Evolutionary conservation across 2,888 invertebrate genomes (phyloP), one percentile per base, ranked within the genome.

Genomic region (Microctonus hyperodae): DNA sequence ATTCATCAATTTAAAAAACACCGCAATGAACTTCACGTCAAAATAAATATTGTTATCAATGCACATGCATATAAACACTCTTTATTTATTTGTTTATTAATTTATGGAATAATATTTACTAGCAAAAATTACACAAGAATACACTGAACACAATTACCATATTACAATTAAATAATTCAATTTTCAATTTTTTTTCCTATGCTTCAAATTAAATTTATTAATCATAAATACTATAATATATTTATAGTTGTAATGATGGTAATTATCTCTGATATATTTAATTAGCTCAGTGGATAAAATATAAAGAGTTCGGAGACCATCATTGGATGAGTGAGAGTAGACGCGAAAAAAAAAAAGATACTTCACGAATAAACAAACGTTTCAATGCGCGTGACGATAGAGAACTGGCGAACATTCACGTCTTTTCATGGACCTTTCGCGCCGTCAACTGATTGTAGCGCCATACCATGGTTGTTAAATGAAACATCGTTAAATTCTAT

Each of bases 341-440:
- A 44, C 44, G 44, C 7, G 44, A 20, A n/a, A n/a, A n/a, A 37
- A 40, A 33, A 9, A 35, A 37, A 16, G n/a, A 35, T 20, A 11
- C 22, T 57, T 7, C n/a, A 37, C 20, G 6, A 3, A 22, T 23
- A 51, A 28, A 25, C 16, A 11, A 22, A 60, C 50, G 20, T 50
- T 48, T 20, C 20, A 11, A n/a, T n/a, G 50, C 51, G 70, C 71
- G 70, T 69, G 71, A 70, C 68, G 70, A 75, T 69, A 69, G 71
- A 70, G 70, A 70, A 75, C 73, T 75, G 74, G 53, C 51, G 59
- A 16, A 44, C 16, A 62, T 25, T 51, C 67, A 64, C 59, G 61
- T 69, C 64, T 62, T 16, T 56, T 70, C 53, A 59, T 22, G 33
- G 65, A 66, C 64, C 70, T 64, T 65, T 68, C 55, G 65, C 69